These are phyloP conservation scores for Salvator merianae DNA, from an alignment of 2,113 vertebrate genomes.

Conservation along the genomic window DNA sequence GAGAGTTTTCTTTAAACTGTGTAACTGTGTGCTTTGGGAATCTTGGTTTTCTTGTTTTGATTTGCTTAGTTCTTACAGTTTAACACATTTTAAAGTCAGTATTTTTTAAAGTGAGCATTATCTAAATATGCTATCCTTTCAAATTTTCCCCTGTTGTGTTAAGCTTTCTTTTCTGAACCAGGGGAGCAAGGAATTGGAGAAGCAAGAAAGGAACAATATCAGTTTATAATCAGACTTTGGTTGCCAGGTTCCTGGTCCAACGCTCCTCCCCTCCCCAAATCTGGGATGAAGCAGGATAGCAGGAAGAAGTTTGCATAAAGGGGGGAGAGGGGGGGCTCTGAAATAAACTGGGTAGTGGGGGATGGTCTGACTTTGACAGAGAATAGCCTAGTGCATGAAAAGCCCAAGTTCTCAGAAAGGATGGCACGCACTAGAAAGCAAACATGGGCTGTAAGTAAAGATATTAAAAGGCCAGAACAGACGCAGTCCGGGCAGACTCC, in stretches of 20 bases:
- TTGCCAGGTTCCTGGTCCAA: constrained; percentile 12
- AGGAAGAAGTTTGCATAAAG: not conserved
- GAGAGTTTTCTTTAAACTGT: too few relatives aligned
- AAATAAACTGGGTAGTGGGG: not conserved
- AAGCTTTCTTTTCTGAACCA: not conserved
- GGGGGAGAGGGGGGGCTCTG: not conserved
- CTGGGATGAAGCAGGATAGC: constrained; percentile 13
- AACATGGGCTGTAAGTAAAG: not conserved
- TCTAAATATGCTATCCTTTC: not conserved
- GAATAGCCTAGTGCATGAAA: not conserved
- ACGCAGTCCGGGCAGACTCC: not conserved
- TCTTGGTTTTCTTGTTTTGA: too few relatives aligned
- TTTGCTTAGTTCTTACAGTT: too few relatives aligned
- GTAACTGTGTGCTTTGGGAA: too few relatives aligned
- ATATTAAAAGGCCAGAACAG: not conserved
- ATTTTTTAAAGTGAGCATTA: not conserved
- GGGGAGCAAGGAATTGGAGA: not conserved
- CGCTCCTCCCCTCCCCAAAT: constrained; percentile 1
- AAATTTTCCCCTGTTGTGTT: not conserved
- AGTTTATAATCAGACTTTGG: constrained; percentile 2
- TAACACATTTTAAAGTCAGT: not conserved
- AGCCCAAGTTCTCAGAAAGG: not conserved
- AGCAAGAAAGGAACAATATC: not conserved
- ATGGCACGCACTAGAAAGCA: not conserved
- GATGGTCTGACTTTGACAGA: rapidly evolving